phyloP scores from a whole-genome alignment of 2,888 invertebrate genomes.

The Hyles lineata region DNA sequence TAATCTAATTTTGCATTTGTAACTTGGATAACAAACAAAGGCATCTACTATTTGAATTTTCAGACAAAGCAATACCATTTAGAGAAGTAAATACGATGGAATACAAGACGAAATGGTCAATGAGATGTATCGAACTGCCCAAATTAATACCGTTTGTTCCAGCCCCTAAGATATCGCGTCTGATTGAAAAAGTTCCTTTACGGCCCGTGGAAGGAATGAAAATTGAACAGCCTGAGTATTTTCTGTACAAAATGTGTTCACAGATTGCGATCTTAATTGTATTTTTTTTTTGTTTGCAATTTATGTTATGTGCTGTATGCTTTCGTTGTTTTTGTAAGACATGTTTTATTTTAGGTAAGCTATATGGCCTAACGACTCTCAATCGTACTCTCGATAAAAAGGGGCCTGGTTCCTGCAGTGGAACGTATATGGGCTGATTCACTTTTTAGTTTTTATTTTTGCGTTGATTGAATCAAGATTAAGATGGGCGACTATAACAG shows the following conservation, averaged over 20 bases:
- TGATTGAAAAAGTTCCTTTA: constrained; percentile 76
- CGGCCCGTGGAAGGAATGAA: constrained; percentile 33
- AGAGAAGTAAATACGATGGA: not conserved
- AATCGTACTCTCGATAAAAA: too few relatives aligned
- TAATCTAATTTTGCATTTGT: not conserved
- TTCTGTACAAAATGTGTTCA: constrained; percentile 35
- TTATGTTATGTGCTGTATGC: not conserved
- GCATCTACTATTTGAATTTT: not conserved
- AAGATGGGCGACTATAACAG: too few relatives aligned
- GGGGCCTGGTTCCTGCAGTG: too few relatives aligned
- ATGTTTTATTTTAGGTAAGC: not conserved
- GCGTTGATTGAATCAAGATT: too few relatives aligned
- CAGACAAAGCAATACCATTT: not conserved
- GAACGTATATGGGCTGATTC: too few relatives aligned
- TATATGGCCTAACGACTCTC: too few relatives aligned
- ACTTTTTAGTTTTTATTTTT: too few relatives aligned
- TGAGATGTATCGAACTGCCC: constrained; percentile 39
- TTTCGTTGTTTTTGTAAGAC: not conserved
- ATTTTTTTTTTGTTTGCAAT: constrained; percentile 36
- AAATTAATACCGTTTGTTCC: constrained; percentile 60
- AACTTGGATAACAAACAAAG: not conserved
- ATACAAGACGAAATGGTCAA: constrained; percentile 32
- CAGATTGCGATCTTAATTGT: constrained; percentile 25
- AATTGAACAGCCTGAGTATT: not conserved
- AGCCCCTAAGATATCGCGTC: constrained; percentile 57